These are phyloP conservation scores for Sebastes steindachneri DNA, from an alignment of 2,797 vertebrate species.

Conservation along the genomic window DNA sequence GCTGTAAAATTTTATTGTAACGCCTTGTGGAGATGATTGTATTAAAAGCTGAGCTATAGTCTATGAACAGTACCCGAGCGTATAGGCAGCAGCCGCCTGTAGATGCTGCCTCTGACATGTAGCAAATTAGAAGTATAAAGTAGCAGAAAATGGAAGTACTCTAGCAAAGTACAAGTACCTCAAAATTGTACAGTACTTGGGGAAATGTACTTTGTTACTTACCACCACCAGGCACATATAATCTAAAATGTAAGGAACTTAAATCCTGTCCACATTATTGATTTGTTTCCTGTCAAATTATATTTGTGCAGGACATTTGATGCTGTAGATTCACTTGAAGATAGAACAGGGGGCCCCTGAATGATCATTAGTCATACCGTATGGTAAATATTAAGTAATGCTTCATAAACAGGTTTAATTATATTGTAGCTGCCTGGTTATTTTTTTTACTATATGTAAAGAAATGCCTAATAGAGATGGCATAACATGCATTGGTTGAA, in stretches of 20 bases:
- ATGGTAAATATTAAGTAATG: neutral
- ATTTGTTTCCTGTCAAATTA: neutral
- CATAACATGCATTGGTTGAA: neutral
- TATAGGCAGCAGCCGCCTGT: no score
- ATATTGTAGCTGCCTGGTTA: neutral
- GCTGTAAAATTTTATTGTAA: neutral
- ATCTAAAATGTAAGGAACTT: neutral
- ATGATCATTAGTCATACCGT: neutral
- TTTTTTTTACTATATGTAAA: neutral
- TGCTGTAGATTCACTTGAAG: neutral
- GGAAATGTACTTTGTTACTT: neutral
- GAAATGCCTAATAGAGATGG: neutral
- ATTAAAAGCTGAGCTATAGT: neutral
- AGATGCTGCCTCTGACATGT: no score
- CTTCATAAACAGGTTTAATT: neutral
- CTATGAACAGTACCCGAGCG: no score
- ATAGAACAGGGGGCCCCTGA: neutral
- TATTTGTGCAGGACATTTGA: neutral
- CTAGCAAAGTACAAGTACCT: neutral
- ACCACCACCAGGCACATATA: neutral
- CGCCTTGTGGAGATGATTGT: neutral
- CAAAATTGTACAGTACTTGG: neutral
- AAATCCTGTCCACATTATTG: neutral
- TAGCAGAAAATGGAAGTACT: neutral
- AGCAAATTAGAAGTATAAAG: no score